A percentile compares a stretch with the other conserved stretches of the same genome.
Conservation (phyloP, 2,113 vertebrate species). For the Zapornia atra region DNA sequence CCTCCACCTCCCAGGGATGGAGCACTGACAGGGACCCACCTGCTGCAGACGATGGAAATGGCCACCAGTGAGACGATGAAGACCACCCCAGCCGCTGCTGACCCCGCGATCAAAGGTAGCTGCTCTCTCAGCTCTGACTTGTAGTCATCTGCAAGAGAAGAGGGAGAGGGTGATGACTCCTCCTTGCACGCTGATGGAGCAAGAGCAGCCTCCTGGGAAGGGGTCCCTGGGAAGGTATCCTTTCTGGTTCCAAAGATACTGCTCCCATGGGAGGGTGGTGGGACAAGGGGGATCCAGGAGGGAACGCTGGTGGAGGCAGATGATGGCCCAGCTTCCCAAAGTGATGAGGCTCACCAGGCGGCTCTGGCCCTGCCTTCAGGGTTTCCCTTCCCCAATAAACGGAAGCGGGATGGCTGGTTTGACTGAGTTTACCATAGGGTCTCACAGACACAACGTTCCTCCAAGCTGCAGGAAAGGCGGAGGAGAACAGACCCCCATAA, state of each 20-base stretch:
- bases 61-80: conserved; percentile 96
- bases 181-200: fast-evolving
- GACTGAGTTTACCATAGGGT: not conserved
- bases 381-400: not conserved
- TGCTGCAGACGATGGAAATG: conserved; percentile 98
- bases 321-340: not conserved
- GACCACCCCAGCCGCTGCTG: conserved; percentile 92
- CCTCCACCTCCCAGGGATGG: not conserved
- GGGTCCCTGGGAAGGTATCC: fast-evolving
- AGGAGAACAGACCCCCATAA: not conserved
- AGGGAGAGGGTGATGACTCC: not conserved
- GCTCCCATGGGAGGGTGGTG: not conserved
- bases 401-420: not conserved
- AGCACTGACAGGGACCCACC: conserved; percentile 70
- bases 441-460: not conserved
- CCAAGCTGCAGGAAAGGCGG: not conserved
- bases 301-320: fast-evolving
- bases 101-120: conserved; percentile 94
- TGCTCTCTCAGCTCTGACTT: conserved; percentile 97
- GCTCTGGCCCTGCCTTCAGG: not conserved
- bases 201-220: not conserved
- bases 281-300: not conserved
- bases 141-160: conserved; percentile 88
- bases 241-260: not conserved
- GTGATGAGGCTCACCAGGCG: not conserved